These are phyloP conservation scores for Eilema griseolum DNA, from an alignment of 2,888 invertebrate genomes.

Conservation along the genomic window DNA sequence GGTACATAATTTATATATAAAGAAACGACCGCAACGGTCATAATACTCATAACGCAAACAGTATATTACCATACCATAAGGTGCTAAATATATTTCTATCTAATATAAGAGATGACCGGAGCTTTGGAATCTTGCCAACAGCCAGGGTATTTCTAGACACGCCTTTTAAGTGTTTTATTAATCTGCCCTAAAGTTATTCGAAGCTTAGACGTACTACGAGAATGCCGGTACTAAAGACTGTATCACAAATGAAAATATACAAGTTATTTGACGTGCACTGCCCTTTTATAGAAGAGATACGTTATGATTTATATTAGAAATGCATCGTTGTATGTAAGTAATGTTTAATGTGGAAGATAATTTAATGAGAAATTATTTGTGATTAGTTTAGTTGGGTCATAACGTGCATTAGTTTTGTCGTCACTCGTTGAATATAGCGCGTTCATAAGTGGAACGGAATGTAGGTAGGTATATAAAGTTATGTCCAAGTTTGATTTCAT, in stretches of 20 bases:
- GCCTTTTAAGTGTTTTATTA: slow-evolving; percentile 84
- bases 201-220: slow-evolving; percentile 55
- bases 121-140: slow-evolving; percentile 71
- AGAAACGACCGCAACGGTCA: slow-evolving; percentile 12
- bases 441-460: slow-evolving; percentile 45
- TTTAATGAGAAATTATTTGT: slow-evolving; percentile 10
- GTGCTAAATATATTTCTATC: slow-evolving; percentile 58
- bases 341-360: slow-evolving; percentile 9
- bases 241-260: slow-evolving; percentile 33
- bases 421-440: slow-evolving; percentile 47
- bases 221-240: slow-evolving; percentile 39
- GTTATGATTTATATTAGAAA: slow-evolving; percentile 16
- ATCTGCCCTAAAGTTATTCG: slow-evolving; percentile 79
- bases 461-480: too few species aligned
- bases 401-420: slow-evolving; percentile 44
- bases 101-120: slow-evolving; percentile 72
- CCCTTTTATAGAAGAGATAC: neutral
- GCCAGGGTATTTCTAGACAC: slow-evolving; percentile 78
- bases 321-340: slow-evolving; percentile 31
- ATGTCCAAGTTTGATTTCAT: neutral
- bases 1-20: slow-evolving; percentile 33
- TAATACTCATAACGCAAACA: slow-evolving; percentile 25
- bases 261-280: slow-evolving; percentile 29
- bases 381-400: slow-evolving; percentile 30
- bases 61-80: slow-evolving; percentile 43